phyloP scores from a whole-genome alignment of 2,797 vertebrate species.

The Liasis olivaceus region DNA sequence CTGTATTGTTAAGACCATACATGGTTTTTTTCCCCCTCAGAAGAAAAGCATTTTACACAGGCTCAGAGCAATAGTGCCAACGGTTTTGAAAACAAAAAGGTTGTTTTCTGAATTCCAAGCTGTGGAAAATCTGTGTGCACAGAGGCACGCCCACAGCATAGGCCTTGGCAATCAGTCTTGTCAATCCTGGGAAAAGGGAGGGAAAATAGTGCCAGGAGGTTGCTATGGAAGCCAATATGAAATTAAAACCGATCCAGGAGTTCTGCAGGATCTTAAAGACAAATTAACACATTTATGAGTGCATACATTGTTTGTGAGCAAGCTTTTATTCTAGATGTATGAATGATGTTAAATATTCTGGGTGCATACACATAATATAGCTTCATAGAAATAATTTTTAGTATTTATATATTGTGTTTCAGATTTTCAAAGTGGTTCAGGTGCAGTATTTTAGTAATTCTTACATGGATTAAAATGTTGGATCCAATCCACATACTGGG shows the following conservation, averaged over 20 bases:
- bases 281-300: neutral
- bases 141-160: neutral
- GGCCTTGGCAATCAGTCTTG: neutral
- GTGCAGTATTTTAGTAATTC: neutral
- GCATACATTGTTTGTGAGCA: neutral
- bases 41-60: neutral
- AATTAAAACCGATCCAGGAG: neutral
- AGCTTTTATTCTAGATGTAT: neutral
- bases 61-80: neutral
- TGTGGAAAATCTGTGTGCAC: neutral
- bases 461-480: neutral
- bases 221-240: neutral
- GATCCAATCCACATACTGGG: neutral
- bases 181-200: neutral
- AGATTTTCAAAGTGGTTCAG: neutral
- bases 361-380: neutral
- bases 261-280: neutral
- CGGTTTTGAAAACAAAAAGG: neutral
- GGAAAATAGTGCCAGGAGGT: neutral
- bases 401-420: neutral
- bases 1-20: neutral
- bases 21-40: too few relatives aligned
- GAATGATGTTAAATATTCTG: neutral
- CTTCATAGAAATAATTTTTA: neutral
- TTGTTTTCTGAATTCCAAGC: neutral